Evolutionary conservation across 1,140 invertebrate genomes (phyloP).

Genomic region (Pseudomyrmex dendroicus): DNA sequence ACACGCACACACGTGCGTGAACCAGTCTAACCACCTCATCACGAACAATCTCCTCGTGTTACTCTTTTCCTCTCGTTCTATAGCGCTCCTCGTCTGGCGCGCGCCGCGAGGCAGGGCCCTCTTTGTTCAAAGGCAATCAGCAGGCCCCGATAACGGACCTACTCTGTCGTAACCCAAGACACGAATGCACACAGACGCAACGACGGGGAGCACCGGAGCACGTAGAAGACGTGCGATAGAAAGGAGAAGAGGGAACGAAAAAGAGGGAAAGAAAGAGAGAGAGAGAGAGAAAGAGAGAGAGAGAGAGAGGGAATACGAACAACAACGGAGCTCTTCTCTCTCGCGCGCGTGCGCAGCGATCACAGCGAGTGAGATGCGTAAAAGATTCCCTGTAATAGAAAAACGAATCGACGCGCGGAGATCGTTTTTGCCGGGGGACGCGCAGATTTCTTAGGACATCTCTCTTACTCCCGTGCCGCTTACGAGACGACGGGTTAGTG

Average conservation of each 20-base stretch:
- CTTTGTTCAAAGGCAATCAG: constrained; percentile 84
- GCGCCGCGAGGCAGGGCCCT: constrained; percentile 69
- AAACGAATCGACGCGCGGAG: constrained; percentile 58
- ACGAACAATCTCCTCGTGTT: constrained; percentile 83
- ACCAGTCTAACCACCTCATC: constrained; percentile 86
- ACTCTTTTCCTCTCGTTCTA: constrained; percentile 75
- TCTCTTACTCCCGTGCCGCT: neutral
- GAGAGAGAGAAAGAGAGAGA: neutral
- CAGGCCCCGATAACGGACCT: constrained; percentile 84
- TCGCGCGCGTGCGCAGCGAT: constrained; percentile 17
- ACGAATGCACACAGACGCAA: constrained; percentile 72
- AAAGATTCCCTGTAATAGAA: constrained; percentile 73
- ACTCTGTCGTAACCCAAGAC: constrained; percentile 84
- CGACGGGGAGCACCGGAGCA: constrained; percentile 71
- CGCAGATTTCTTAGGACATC: neutral
- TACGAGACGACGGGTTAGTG: constrained; percentile 20
- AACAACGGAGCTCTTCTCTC: constrained; percentile 22
- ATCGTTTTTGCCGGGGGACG: constrained; percentile 16
- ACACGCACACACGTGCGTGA: constrained; percentile 80
- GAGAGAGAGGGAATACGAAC: neutral
- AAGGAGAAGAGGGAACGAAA: neutral
- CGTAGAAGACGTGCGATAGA: constrained; percentile 52
- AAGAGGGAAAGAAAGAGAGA: constrained; percentile 16
- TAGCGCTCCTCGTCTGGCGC: constrained; percentile 73
- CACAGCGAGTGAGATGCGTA: constrained; percentile 65